Evolutionary conservation across 2,888 invertebrate species (phyloP).

Genomic region (Tenodera sinensis): DNA sequence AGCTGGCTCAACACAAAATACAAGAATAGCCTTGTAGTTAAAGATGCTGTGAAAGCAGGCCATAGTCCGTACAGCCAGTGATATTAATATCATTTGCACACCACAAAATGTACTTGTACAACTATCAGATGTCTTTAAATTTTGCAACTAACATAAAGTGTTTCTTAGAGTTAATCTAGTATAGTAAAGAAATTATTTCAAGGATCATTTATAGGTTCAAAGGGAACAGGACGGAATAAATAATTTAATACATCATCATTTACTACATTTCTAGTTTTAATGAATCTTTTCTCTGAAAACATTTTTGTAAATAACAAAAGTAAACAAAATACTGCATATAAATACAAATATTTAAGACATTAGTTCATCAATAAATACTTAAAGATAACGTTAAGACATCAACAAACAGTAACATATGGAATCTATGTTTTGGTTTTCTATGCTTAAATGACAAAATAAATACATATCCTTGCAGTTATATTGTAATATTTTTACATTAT

Average conservation of each 20-base stretch:
- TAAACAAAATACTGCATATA: constrained; percentile 15
- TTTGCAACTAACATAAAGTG: too few species aligned
- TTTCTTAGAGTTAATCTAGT: too few species aligned
- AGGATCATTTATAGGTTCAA: too few species aligned
- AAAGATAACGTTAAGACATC: not conserved
- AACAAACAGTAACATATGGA: not conserved
- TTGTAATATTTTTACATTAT: not conserved
- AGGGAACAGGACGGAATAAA: not conserved
- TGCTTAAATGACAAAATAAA: not conserved
- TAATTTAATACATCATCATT: not conserved
- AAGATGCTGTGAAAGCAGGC: too few species aligned
- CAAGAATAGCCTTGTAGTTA: too few species aligned
- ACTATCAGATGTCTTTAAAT: too few species aligned
- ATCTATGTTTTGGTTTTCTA: not conserved
- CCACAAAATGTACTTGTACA: too few species aligned
- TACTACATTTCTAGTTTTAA: not conserved
- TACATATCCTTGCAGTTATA: not conserved
- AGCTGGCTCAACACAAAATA: too few species aligned
- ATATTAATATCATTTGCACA: too few species aligned
- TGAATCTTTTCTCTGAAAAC: not conserved
- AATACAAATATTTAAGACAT: not conserved
- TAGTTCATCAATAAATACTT: not conserved
- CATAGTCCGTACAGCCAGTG: too few species aligned
- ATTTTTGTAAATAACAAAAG: not conserved
- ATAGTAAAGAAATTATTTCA: too few species aligned